Evolutionary conservation across 1,140 invertebrate species (phyloP).

Genomic region (Choristoneura fumiferana): DNA sequence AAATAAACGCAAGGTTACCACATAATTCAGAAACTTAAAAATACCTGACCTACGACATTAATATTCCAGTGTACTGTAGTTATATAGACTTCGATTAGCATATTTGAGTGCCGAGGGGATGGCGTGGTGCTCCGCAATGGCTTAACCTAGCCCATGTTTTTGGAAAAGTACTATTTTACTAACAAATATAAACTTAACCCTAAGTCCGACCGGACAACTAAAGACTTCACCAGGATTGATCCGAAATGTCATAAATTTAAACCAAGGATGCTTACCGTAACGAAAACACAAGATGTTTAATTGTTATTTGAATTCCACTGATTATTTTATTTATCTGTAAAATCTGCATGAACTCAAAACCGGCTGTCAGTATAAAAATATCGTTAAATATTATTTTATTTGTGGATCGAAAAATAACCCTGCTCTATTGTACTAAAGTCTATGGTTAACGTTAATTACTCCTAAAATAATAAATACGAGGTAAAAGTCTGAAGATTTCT

Average conservation of each 20-base stretch:
- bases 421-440: constrained; percentile 76
- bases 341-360: constrained; percentile 73
- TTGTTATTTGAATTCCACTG: constrained; percentile 65
- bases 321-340: constrained; percentile 53
- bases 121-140: constrained; percentile 46
- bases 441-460: constrained; percentile 77
- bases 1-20: not conserved
- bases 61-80: constrained; percentile 13
- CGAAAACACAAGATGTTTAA: constrained; percentile 64
- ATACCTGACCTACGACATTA: constrained; percentile 9
- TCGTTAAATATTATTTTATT: constrained; percentile 59
- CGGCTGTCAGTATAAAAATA: constrained; percentile 78
- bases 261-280: constrained; percentile 71
- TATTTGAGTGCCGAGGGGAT: constrained; percentile 31
- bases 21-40: constrained; percentile 12
- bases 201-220: constrained; percentile 61
- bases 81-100: constrained; percentile 14
- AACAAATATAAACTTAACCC: constrained; percentile 76
- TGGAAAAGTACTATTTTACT: constrained; percentile 70
- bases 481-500: constrained; percentile 73
- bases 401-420: constrained; percentile 78
- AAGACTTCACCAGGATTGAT: constrained; percentile 60
- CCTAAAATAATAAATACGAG: constrained; percentile 75
- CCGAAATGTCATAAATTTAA: constrained; percentile 63
- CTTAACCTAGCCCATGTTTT: constrained; percentile 44